Evolutionary conservation across 2,113 vertebrate genomes (phyloP).

Genomic region (Heterotilapia buettikoferi): DNA sequence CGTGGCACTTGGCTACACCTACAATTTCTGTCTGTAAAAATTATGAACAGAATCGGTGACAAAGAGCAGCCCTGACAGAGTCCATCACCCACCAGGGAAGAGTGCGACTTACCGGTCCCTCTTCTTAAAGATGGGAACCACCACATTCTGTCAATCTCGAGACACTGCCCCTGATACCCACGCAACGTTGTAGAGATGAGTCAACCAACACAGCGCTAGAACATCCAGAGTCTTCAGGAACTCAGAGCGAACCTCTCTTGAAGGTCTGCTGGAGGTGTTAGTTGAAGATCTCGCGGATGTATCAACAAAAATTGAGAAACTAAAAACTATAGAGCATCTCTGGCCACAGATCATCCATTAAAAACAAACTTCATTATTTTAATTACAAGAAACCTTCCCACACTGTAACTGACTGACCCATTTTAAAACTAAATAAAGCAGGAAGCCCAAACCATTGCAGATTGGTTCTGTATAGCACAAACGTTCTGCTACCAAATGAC

Average conservation of each 20-base stretch:
- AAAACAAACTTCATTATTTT: neutral
- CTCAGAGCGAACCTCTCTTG: neutral
- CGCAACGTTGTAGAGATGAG: neutral
- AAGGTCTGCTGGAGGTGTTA: neutral
- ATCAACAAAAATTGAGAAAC: neutral
- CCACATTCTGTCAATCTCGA: neutral
- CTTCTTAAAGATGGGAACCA: neutral
- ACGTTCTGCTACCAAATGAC: neutral
- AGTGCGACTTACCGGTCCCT: neutral
- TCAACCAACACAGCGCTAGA: neutral
- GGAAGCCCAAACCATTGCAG: neutral
- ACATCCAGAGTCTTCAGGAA: neutral
- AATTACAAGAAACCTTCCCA: neutral
- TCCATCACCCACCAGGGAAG: neutral
- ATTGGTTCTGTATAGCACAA: no score
- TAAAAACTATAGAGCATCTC: fast-evolving
- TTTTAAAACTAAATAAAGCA: neutral
- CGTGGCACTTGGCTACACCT: neutral
- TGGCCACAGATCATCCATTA: neutral
- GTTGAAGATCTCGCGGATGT: neutral
- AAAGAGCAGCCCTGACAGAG: neutral
- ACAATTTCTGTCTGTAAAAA: no score
- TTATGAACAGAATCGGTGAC: neutral
- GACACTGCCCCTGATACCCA: neutral
- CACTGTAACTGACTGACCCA: neutral